Conservation (phyloP, 2,888 invertebrate genomes). For the Thymelicus sylvestris region DNA sequence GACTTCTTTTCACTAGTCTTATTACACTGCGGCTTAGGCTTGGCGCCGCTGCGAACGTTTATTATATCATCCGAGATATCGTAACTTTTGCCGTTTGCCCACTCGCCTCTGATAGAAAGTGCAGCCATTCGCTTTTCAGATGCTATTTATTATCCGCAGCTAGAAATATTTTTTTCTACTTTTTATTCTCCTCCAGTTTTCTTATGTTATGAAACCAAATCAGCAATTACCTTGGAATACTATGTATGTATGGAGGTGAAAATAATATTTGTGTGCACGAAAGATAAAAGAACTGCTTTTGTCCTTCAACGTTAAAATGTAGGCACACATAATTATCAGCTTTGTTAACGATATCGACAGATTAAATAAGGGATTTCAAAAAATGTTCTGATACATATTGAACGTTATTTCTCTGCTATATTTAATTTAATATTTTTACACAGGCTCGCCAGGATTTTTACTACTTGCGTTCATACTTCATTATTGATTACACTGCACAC, state of each 20-base stretch:
- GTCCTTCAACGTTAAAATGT: slow-evolving; percentile 13
- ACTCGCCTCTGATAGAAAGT: slow-evolving; percentile 68
- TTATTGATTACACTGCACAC: slow-evolving; percentile 49
- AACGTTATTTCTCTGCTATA: not conserved
- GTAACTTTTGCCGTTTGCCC: slow-evolving; percentile 74
- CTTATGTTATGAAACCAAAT: slow-evolving; percentile 4
- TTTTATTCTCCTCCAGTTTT: slow-evolving; percentile 22
- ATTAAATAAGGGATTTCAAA: slow-evolving; percentile 6
- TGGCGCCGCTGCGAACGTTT: slow-evolving; percentile 37
- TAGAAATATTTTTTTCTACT: slow-evolving; percentile 8
- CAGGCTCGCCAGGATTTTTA: slow-evolving; percentile 11
- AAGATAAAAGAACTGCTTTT: not conserved
- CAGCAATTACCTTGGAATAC: not conserved
- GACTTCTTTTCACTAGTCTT: not conserved
- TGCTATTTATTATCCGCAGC: slow-evolving; percentile 62
- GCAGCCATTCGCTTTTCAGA: slow-evolving; percentile 71
- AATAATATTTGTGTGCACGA: slow-evolving; percentile 3
- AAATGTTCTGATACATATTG: not conserved
- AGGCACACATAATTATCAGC: slow-evolving; percentile 1
- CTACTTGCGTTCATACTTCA: slow-evolving; percentile 44
- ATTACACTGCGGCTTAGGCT: slow-evolving; percentile 40
- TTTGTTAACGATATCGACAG: slow-evolving; percentile 8
- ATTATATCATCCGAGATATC: slow-evolving; percentile 77
- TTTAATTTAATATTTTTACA: not conserved
- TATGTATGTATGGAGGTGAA: slow-evolving; percentile 1